These are phyloP conservation scores for Diarsia brunnea DNA, from an alignment of 2,888 invertebrate species.

Conservation along the genomic window DNA sequence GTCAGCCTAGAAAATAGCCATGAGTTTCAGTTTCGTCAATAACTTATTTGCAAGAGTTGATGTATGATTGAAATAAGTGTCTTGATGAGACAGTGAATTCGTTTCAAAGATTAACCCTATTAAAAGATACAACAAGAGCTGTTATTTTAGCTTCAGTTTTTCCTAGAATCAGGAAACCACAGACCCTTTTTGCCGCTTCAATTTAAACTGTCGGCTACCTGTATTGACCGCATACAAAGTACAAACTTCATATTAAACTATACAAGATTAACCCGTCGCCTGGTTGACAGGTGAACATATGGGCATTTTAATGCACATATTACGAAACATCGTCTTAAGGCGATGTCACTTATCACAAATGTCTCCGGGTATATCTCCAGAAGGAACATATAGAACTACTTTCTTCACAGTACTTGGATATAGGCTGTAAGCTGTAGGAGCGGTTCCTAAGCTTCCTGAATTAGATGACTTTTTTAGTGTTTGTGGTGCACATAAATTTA, in stretches of 20 bases:
- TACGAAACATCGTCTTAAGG: constrained; percentile 61
- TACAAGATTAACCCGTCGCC: constrained; percentile 47
- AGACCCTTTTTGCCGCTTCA: neutral
- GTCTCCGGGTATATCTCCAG: constrained; percentile 56
- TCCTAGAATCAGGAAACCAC: constrained; percentile 5
- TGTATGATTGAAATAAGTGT: too few relatives aligned
- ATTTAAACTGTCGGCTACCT: neutral
- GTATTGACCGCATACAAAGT: neutral
- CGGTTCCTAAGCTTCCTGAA: constrained; percentile 42
- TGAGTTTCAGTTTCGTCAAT: too few relatives aligned
- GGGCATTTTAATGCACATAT: constrained; percentile 45
- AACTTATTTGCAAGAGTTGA: too few relatives aligned
- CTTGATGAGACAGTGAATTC: neutral
- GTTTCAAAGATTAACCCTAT: neutral
- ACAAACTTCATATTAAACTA: neutral
- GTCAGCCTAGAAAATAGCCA: too few relatives aligned
- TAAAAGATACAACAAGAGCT: too few relatives aligned
- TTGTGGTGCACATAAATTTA: constrained; percentile 26
- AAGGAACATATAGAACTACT: constrained; percentile 54
- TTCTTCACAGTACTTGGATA: constrained; percentile 45
- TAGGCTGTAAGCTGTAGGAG: constrained; percentile 17
- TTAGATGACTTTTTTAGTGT: constrained; percentile 37
- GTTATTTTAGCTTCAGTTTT: neutral
- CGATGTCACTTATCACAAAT: constrained; percentile 66
- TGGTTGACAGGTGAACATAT: constrained; percentile 40